Base-by-base conservation (phyloP, 1,140 invertebrate genomes). In the Thaumetopoea pityocampa region DNA sequence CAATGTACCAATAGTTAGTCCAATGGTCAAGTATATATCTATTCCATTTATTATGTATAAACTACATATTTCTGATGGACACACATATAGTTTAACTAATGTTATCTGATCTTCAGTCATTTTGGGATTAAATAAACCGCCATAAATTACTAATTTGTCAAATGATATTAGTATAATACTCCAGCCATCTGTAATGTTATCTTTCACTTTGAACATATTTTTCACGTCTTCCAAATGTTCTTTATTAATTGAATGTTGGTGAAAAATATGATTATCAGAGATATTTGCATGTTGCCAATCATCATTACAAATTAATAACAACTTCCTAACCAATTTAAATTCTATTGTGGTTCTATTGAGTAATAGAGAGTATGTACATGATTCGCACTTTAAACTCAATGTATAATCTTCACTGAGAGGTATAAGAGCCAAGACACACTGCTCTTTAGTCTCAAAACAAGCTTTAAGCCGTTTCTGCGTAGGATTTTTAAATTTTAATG, bases 401-500 rank as follows among this genome's bases (percentile, higher is more conserved):
- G 57, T 22, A 26, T 48, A 15, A 10, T 73, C 41, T 19, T 47
- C 10, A 11, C 30, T 28, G 8, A 42, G 37, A 14, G 54, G 36
- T 3, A 49, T 32, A 34, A 28, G 49, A 7, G 30, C 22, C 20
- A 62, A 17, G 26, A 72, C 26, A 14, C 43, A 14, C 18, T 55
- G 34, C 36, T 63, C 61, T 20, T 51, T 27, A 4, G 29, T 42
- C n/a, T 61, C 48, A 42, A 72, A 72, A 23, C 16, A 43, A 10
- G 29, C 50, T 60, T 60, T 72, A 1, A 58, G 41, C 6, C 49
- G 45, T 51, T 73, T 76, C 16, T 57, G 48, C 14, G 52, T 34
- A 4, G 59, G 32, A 24, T 59, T 65, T 51, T 74, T 74, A 26
- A 72, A 67, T 36, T 74, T 77, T 11, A 78, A 18, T 1, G 59